Base-by-base conservation (phyloP, 2,797 vertebrate genomes). In the Taenioides sp. region DNA sequence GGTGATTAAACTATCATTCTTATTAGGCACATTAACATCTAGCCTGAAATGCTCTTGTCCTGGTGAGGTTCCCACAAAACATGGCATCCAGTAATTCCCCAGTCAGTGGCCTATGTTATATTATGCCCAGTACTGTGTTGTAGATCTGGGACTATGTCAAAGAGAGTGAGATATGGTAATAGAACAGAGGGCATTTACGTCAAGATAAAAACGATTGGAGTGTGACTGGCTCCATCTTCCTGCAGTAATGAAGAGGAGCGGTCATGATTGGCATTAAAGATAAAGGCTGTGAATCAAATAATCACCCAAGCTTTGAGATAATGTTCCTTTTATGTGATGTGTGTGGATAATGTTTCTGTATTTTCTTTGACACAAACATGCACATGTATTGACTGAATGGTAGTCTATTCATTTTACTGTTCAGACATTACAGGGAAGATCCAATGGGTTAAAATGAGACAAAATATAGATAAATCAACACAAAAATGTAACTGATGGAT, bases 181-280 rank as follows among this genome's bases (percentile, higher is more conserved):
- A 76, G 80, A 87, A 78, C 40, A 69, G 76, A 83, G 70, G 77
- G 68, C 75, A 76, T 88, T 83, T 82, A 78, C 81, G 75, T 81
- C 74, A 61, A 84, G 79, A 87, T 86, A 84, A 87, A 89, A 87
- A 76, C 77, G 76, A 82, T 80, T 78, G 77, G 84, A 86, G 82
- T 83, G 86, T 90, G 89, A 92, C 91, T 88, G 86, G 75, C 83
- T 89, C 84, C 82, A 90, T 87, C 85, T 87, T 79, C 78, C 75
- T 84, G 69, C 67, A 78, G 86, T 83, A 82, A 90, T 88, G 82
- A 88, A 75, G 70, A 85, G 55, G 67, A 81, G 60, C 28, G 31
- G 73, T 83, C 72, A 71, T 86, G 84, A 90, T 83, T 80, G 84
- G 79, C 78, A 67, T 74, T 43, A 5, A 75, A 83, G 88, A 88